Evolutionary conservation across 92 coral and sea anemone species (phyloP), one percentile per base, ranked within the genome.

Genomic region (Blastomussa wellsi): DNA sequence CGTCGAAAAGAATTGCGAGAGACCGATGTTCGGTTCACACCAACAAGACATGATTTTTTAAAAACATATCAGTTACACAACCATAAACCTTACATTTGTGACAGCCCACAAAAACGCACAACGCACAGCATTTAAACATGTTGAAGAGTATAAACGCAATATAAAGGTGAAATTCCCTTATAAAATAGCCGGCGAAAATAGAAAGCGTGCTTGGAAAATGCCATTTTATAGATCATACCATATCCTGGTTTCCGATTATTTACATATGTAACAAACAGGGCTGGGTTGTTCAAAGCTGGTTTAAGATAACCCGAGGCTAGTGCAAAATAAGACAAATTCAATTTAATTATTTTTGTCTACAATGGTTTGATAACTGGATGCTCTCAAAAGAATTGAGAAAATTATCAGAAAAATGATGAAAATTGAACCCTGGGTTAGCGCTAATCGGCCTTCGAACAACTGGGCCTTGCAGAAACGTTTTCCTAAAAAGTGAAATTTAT

Each of bases 231-330:
- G 32, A 77, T 35, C 48, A 66, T 37, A 35, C 36, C 13, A 70
- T 71, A 70, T 35, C 38, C 37, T 51, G n/a, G 47, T 57, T 81
- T 38, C 24, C 20, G 22, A 53, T 14, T 71, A 82, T 82, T 67
- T 82, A 71, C 69, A 82, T 12, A 20, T 51, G 60, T 36, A 32
- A 15, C 70, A 81, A 36, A 81, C 69, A 70, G n/a, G n/a, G n/a
- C n/a, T n/a, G n/a, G n/a, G n/a, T n/a, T n/a, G n/a, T n/a, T n/a
- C n/a, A n/a, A n/a, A n/a, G n/a, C n/a, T n/a, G n/a, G n/a, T n/a
- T n/a, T n/a, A n/a, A n/a, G n/a, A n/a, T n/a, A n/a, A n/a, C n/a
- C n/a, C n/a, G n/a, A n/a, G n/a, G n/a, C n/a, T n/a, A n/a, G n/a
- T n/a, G n/a, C n/a, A n/a, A n/a, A n/a, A n/a, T n/a, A n/a, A n/a